Base-by-base conservation (phyloP, 2,113 vertebrate genomes). In the Dermatemys mawii region DNA sequence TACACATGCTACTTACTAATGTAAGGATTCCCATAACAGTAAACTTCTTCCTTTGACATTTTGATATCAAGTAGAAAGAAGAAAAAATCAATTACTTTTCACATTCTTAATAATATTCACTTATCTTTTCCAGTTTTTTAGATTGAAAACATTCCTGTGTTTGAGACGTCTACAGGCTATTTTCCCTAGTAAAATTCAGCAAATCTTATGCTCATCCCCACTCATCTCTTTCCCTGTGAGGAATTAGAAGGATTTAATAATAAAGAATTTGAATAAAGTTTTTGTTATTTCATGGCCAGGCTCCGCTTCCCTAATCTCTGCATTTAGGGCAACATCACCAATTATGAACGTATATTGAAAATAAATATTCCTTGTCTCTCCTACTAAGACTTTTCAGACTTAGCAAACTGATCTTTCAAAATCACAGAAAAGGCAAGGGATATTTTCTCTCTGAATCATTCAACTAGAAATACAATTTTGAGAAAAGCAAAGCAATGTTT, bases 381-480 rank as follows among this genome's bases (percentile, higher is more conserved):
- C 84, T 70, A 8, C 55, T 92, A 87, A 96, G 95, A 73, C 49
- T 92, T 46, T 86, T 79, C 86, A 96, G 75, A 96, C 92, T 96
- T 96, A 92, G 94, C 91, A 96, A 95, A 94, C 84, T 94, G 51
- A 95, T 96, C 79, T 96, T 93, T 96, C 88, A 85, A 96, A 97
- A 97, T 94, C 95, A n/a, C 88, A 92, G 73, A 78, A 81, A 95
- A 94, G 86, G 82, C 90, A 88, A 96, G 88, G 81, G 63, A 84
- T 97, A 92, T 93, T 92, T 95, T 96, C 90, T 94, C 95, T 95
- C 87, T 12, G 8, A 95, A 89, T 94, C 89, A 85, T 55, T 97
- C 95, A 86, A 63, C 94, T 97, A 90, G 91, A 97, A 97, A 97
- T 94, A 97, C 91, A 96, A 93, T 97, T 97, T 98, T 97, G 96